phyloP scores from a whole-genome alignment of 2,888 invertebrate genomes.

The Catonia carolina region DNA sequence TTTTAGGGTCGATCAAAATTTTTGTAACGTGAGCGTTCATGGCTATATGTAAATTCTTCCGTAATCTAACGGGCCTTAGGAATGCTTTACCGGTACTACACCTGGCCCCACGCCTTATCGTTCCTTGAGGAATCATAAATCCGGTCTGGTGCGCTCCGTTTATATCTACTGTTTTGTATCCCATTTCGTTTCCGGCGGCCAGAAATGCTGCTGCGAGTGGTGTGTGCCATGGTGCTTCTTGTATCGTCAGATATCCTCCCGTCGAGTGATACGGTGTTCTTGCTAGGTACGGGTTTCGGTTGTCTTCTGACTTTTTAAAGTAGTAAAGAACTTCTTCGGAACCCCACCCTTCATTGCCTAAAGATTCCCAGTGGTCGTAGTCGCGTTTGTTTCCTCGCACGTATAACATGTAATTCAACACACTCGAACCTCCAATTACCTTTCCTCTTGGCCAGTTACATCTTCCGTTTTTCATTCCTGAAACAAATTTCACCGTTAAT shows the following conservation, averaged over 20 bases:
- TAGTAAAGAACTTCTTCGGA: conserved; percentile 37
- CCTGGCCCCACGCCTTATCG: conserved; percentile 27
- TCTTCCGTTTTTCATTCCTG: conserved; percentile 19
- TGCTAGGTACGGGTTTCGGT: conserved; percentile 25
- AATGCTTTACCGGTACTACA: conserved; percentile 32
- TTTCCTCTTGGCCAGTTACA: conserved; percentile 76
- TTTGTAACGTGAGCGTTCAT: conserved; percentile 50
- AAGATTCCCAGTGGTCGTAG: conserved; percentile 34
- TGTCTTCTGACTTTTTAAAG: conserved; percentile 41
- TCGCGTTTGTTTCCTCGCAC: conserved; percentile 33
- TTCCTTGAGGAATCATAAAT: conserved; percentile 29
- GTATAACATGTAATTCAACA: conserved; percentile 35
- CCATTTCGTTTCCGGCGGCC: conserved; percentile 28
- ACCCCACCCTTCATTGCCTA: conserved; percentile 35
- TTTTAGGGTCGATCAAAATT: conserved; percentile 47
- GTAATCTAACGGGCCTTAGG: conserved; percentile 27
- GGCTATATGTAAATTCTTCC: conserved; percentile 52
- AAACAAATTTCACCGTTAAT: conserved; percentile 1
- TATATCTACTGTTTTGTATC: conserved; percentile 28
- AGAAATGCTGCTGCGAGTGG: conserved; percentile 29
- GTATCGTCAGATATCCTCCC: conserved; percentile 34
- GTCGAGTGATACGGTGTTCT: conserved; percentile 32
- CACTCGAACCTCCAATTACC: conserved; percentile 40
- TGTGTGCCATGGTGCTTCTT: conserved; percentile 28
- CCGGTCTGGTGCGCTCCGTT: conserved; percentile 27